Evolutionary conservation across 1,140 invertebrate species (phyloP), one percentile per base, ranked within the genome.

Genomic region (Drosophila auraria): DNA sequence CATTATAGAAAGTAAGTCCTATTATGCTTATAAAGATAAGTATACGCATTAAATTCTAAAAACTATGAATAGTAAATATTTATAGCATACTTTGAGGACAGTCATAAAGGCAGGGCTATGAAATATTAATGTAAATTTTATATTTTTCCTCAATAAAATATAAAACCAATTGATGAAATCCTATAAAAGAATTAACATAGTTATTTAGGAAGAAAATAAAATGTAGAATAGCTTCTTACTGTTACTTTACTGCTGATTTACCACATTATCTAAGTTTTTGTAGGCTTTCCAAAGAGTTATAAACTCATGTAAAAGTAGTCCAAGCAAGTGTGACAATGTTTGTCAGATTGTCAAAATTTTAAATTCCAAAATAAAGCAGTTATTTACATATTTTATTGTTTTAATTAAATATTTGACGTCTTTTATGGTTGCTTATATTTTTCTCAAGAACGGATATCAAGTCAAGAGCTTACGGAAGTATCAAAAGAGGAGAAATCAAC

Each of bases 51-150:
- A 20, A 54, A 36, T 38, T 17, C 53, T 38, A 15, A 17, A 15
- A 9, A 5, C 27, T 17, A 12, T 33, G n/a, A 36, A 2, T 14
- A 36, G 1, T 14, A 20, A 20, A 23, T 5, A 38, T 38, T 9
- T 38, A 56, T 23, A 56, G 33, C 53, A 56, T 56, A 56, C 53
- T 56, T 56, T 56, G 12, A 15, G 53, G 53, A 23, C 14, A 38
- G 53, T 36, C 53, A 2, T 38, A 23, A 54, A 20, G 1, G 12
- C 33, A 14, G 27, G 5, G 0, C 30, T 14, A 14, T 54, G 1
- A 54, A 36, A 36, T 6, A 11, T 30, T 17, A 30, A 51, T 33
- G 11, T 12, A 33, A 17, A 20, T 20, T 20, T 20, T 20, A 20
- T 20, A 1, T 20, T 20, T 20, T 20, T 20, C 20, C 20, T 20